These are phyloP conservation scores for Odontophorus gujanensis DNA, from an alignment of 2,113 vertebrate genomes.

Conservation along the genomic window DNA sequence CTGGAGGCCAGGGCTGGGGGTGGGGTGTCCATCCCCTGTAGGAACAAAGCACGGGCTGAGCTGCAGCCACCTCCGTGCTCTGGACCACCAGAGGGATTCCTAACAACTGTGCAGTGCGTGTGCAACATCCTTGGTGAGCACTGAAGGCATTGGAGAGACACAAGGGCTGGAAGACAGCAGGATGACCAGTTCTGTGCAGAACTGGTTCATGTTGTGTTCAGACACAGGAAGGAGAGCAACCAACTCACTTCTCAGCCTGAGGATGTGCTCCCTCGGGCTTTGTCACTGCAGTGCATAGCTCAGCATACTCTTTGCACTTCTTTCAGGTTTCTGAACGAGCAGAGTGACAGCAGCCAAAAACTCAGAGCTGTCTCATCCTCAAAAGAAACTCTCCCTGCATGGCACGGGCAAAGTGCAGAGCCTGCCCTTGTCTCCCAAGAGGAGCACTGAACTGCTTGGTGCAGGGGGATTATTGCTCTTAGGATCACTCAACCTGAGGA, in stretches of 20 bases:
- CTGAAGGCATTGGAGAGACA: no score
- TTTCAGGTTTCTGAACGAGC: neutral
- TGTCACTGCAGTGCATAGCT: neutral
- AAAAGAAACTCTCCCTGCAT: neutral
- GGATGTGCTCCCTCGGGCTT: neutral
- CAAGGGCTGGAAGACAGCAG: neutral
- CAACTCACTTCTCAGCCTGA: neutral
- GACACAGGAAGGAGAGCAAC: neutral
- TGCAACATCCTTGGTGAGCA: no score
- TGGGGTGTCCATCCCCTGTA: neutral
- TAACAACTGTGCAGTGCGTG: no score
- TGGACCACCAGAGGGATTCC: conserved; percentile 53
- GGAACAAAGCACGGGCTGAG: neutral
- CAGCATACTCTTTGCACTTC: neutral
- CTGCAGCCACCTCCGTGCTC: neutral
- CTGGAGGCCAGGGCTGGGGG: neutral
- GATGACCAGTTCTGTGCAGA: neutral
- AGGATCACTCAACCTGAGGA: neutral
- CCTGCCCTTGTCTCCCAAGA: neutral
- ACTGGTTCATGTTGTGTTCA: neutral
- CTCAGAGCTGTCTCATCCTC: neutral
- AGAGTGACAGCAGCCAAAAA: neutral
- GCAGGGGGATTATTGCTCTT: neutral
- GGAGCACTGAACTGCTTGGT: neutral
- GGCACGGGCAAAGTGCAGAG: neutral